Evolutionary conservation across 1,140 invertebrate genomes (phyloP), one percentile per base, ranked within the genome.

Genomic region (Zaprionus camerounensis): DNA sequence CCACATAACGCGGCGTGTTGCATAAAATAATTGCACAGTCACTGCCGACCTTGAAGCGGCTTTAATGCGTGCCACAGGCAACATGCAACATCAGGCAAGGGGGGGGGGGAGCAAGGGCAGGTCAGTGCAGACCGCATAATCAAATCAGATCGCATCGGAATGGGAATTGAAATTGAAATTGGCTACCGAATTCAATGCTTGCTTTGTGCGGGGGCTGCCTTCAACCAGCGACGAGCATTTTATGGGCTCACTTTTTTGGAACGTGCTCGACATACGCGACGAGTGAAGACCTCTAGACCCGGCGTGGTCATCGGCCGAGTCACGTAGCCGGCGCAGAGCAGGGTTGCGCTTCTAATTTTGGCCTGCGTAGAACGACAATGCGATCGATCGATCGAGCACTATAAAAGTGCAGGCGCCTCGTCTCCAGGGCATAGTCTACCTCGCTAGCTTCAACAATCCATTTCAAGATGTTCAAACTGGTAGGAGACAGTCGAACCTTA

Each of bases 401-500:
- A 90, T 90, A 90, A 90, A 88, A 90, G 65, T 88, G 80, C 79
- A 77, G 73, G 36, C 63, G 17, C 13, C 51, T 15, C 38, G 17
- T 31, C 7, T 38, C 17, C 17, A 44, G 49, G 6, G 44, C 72
- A 73, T 88, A 88, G 85, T 88, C 78, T 64, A 80, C 72, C 67
- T 79, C 69, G 86, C 44, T 72, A 84, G 81, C 85, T 81, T 71
- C 73, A 81, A 65, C 59, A 59, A 76, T 67, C 55, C 70, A 70
- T 26, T 28, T 71, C 81, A 92, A 83, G 66, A 92, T 92, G 92
- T 92, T 91, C 81, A 92, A 92, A 84, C 82, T 85, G 88, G 92
- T 92, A 44, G 41, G 59, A 41, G 66, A 49, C 46, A 22, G 11
- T 7, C 4, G 7, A 64, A 9, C 5, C 11, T 9, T n/a, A 61